These are phyloP conservation scores for Hydrozoanthus gracilis DNA, from an alignment of 92 coral and sea anemone species.

Conservation along the genomic window DNA sequence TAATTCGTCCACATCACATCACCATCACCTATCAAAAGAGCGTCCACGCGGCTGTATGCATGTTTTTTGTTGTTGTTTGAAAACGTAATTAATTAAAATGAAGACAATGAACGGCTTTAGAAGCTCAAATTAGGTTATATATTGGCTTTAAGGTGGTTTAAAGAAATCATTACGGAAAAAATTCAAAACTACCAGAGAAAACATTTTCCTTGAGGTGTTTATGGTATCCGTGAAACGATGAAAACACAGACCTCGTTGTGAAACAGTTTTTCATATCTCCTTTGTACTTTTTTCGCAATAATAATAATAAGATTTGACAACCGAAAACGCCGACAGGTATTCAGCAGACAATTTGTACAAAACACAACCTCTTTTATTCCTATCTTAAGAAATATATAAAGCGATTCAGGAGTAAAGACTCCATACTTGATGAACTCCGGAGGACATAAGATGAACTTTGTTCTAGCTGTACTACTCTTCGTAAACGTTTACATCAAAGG, in stretches of 20 bases:
- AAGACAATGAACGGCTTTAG: not conserved
- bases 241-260: not conserved
- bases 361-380: not conserved
- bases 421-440: not conserved
- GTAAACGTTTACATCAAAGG: not conserved
- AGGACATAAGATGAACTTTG: not conserved
- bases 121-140: not conserved
- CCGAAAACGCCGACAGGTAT: not conserved
- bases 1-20: not conserved
- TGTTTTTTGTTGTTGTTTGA: not conserved
- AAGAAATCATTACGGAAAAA: not conserved
- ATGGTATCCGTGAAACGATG: conserved; percentile 34
- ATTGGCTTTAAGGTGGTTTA: conserved; percentile 6
- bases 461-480: not conserved
- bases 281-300: not conserved
- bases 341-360: conserved; percentile 9
- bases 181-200: conserved; percentile 12
- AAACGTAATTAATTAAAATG: conserved; percentile 5
- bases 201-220: conserved; percentile 9
- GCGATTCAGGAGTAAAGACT: not conserved
- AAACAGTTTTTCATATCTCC: not conserved
- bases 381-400: conserved; percentile 19
- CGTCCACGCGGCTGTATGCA: not conserved
- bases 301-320: not conserved
- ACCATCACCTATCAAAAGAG: not conserved